These are phyloP conservation scores for Thymallus thymallus DNA, from an alignment of 2,113 vertebrate genomes.

Conservation along the genomic window DNA sequence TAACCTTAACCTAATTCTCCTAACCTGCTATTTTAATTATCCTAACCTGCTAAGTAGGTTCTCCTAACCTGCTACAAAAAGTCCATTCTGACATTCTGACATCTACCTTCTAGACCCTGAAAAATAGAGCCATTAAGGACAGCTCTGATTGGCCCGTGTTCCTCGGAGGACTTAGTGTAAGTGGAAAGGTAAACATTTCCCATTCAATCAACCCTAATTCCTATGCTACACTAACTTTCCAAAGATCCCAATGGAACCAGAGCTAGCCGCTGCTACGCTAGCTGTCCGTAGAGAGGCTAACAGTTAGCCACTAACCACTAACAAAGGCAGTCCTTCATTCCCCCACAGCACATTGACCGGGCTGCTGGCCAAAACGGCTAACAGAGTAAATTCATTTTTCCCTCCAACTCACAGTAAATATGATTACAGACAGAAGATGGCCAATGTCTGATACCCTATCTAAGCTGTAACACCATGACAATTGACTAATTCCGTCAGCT, in stretches of 20 bases:
- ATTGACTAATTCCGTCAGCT: neutral
- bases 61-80: no score
- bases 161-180: constrained; percentile 17
- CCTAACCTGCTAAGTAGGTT: no score
- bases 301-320: neutral
- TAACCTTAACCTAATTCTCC: no score
- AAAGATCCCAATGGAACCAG: constrained; percentile 14
- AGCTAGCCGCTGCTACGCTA: constrained; percentile 19
- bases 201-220: constrained; percentile 11
- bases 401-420: constrained; percentile 21
- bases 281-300: constrained; percentile 6
- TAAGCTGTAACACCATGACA: neutral
- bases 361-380: constrained; percentile 9
- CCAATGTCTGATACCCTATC: neutral
- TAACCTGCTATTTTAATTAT: no score
- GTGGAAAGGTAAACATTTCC: constrained; percentile 56
- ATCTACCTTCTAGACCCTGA: neutral
- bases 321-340: constrained; percentile 42
- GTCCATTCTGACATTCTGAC: no score
- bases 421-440: constrained; percentile 1
- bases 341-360: neutral
- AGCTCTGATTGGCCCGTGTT: neutral
- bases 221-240: constrained; percentile 24
- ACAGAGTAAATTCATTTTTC: constrained; percentile 19
- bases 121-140: neutral